Conservation (phyloP, 2,888 invertebrate species). For the Platerodrilus igneus region DNA sequence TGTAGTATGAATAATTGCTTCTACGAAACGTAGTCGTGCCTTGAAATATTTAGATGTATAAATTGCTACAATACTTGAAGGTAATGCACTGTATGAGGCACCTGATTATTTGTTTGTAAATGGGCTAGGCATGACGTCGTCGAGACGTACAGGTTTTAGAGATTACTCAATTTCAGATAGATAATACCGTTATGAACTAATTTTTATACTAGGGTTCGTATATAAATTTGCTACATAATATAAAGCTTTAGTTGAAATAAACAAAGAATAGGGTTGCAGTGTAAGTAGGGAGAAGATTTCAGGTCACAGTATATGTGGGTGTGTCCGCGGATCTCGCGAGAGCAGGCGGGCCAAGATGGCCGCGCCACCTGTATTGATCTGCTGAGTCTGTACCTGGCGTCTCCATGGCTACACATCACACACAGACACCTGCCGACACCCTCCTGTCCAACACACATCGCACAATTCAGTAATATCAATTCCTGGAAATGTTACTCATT, state of each 20-base stretch:
- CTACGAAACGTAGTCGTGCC: too few relatives aligned
- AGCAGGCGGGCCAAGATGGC: slow-evolving; percentile 46
- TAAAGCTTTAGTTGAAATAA: too few relatives aligned
- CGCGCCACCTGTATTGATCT: slow-evolving; percentile 42
- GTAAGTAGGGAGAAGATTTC: slow-evolving; percentile 22
- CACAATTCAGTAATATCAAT: slow-evolving; percentile 23
- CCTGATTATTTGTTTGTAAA: too few relatives aligned
- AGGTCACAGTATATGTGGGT: slow-evolving; percentile 34
- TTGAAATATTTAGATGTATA: too few relatives aligned
- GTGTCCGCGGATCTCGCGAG: slow-evolving; percentile 43
- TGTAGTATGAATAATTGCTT: slow-evolving; percentile 18
- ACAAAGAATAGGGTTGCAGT: slow-evolving; percentile 15
- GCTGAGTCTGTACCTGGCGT: slow-evolving; percentile 43
- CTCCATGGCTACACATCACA: slow-evolving; percentile 42
- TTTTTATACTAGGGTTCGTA: too few relatives aligned
- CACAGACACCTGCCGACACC: slow-evolving; percentile 40
- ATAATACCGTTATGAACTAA: too few relatives aligned
- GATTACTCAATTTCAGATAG: too few relatives aligned
- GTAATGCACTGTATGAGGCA: too few relatives aligned
- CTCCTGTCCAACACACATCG: slow-evolving; percentile 33
- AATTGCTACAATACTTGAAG: too few relatives aligned
- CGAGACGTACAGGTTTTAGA: too few relatives aligned
- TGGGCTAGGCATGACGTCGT: too few relatives aligned
- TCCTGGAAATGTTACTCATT: slow-evolving; percentile 13
- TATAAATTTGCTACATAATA: too few relatives aligned